Conservation (phyloP, 1,140 invertebrate species). For the Neodiprion virginianus region DNA sequence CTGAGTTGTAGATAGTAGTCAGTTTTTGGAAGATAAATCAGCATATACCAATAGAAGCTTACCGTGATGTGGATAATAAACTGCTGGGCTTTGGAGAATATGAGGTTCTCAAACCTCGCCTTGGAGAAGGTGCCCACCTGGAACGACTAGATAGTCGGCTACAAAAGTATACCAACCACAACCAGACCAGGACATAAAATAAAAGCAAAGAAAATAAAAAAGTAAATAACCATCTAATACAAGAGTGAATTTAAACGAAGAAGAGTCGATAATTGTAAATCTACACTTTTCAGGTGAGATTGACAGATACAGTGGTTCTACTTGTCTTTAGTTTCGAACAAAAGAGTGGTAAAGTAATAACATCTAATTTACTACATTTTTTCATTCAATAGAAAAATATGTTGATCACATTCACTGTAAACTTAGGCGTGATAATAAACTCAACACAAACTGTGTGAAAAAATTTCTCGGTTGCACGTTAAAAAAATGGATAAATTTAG, state of each 20-base stretch:
- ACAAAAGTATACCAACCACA: slow-evolving; percentile 42
- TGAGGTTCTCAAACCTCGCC: slow-evolving; percentile 40
- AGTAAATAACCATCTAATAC: slow-evolving; percentile 23
- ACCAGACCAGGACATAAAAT: slow-evolving; percentile 12
- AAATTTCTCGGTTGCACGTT: too few relatives aligned
- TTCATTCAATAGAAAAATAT: too few relatives aligned
- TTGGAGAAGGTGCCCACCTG: slow-evolving; percentile 39
- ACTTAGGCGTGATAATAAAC: too few relatives aligned
- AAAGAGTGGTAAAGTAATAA: too few relatives aligned
- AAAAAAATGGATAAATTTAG: too few relatives aligned
- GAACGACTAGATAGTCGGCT: slow-evolving; percentile 45
- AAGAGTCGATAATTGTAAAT: slow-evolving; percentile 10
- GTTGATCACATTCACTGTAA: too few relatives aligned
- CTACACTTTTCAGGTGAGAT: not conserved
- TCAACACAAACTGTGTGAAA: too few relatives aligned
- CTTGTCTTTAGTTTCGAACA: too few relatives aligned
- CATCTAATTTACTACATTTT: too few relatives aligned
- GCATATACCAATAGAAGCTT: slow-evolving; percentile 31
- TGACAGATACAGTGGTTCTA: too few relatives aligned
- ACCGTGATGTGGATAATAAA: slow-evolving; percentile 36
- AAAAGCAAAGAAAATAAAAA: slow-evolving; percentile 15
- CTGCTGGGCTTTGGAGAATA: slow-evolving; percentile 28
- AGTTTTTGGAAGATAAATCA: not conserved
- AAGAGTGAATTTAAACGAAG: slow-evolving; percentile 16
- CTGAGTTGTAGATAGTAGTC: too few relatives aligned